Conservation (phyloP, 2,797 vertebrate genomes). For the Phyllotis vaccarum region DNA sequence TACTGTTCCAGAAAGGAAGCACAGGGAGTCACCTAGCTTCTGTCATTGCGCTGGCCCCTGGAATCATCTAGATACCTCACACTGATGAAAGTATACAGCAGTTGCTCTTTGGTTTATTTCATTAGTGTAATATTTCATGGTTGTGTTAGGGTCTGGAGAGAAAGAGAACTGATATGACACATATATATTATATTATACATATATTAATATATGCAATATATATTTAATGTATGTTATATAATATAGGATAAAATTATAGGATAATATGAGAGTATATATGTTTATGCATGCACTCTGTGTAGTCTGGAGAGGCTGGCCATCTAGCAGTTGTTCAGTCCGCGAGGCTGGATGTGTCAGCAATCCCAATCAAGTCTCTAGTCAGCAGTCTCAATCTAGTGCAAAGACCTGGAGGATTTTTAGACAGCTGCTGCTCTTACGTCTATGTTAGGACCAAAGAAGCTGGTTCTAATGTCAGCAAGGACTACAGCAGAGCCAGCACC, state of each 20-base stretch:
- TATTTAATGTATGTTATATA: no score
- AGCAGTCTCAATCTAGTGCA: background rate
- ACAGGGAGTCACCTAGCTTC: background rate
- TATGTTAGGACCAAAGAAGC: background rate
- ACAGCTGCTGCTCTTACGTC: background rate
- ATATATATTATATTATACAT: no score
- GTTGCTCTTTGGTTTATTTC: background rate
- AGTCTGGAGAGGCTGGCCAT: background rate
- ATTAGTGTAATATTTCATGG: background rate
- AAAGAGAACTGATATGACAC: background rate
- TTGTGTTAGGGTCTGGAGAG: background rate
- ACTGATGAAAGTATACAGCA: background rate
- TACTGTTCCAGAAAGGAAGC: background rate
- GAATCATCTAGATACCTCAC: background rate
- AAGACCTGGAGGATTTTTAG: background rate
- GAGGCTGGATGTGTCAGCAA: background rate
- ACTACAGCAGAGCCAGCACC: background rate
- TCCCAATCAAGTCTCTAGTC: no score
- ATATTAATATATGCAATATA: no score
- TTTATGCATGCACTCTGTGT: background rate
- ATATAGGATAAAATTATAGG: no score
- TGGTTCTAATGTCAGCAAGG: background rate
- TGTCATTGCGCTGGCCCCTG: background rate
- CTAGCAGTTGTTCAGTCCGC: background rate
- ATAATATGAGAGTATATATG: no score